Evolutionary conservation across 1,140 invertebrate species (phyloP), one percentile per base, ranked within the genome.

Genomic region (Ridgeia piscesae): DNA sequence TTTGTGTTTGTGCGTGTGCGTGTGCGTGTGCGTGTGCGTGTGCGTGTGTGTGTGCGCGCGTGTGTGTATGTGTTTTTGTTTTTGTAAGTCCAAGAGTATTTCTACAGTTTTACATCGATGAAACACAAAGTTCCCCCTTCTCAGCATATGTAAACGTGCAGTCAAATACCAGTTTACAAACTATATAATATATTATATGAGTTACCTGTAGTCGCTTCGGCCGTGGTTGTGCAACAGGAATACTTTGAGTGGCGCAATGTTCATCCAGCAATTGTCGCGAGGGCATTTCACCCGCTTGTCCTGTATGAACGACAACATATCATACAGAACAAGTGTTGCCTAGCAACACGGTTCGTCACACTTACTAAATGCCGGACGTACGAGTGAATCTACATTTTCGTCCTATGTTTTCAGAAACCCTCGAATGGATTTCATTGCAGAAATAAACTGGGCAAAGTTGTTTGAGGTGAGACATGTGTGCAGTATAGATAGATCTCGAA

Each of bases 171-270:
- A 31, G 14, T 77, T 77, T 31, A 31, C 11, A 77, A 21, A 77
- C 58, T 4, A 42, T 42, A 11, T 42, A n/a, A n/a, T n/a, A n/a
- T n/a, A n/a, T n/a, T n/a, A 42, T 42, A 42, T 11, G 58, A 77
- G 0, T 21, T 77, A 77, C 58, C 58, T 77, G 58, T 21, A 77
- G 27, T 77, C 58, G 58, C 2, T 21, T 77, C 58, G 58, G 31
- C 92, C 92, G 88, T 92, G 92, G 92, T 33, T 89, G 77, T 92
- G 92, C 34, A 89, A 33, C 9, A 92, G 92, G 89, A 92, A 92
- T 34, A 92, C n/a, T 58, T 92, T 92, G 34, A 92, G 88, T 33
- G 88, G 88, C 33, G 92, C 35, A 34, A 35, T 89, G 89, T 17
- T 31, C 14, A 92, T 89, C 31, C 35, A 42, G 35, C 92, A 92